Percentiles rank a stretch among this genome's conserved stretches.
These are phyloP conservation scores for Zaprionus ghesquierei DNA, from an alignment of 1,140 invertebrate species.

Conservation along the genomic window DNA sequence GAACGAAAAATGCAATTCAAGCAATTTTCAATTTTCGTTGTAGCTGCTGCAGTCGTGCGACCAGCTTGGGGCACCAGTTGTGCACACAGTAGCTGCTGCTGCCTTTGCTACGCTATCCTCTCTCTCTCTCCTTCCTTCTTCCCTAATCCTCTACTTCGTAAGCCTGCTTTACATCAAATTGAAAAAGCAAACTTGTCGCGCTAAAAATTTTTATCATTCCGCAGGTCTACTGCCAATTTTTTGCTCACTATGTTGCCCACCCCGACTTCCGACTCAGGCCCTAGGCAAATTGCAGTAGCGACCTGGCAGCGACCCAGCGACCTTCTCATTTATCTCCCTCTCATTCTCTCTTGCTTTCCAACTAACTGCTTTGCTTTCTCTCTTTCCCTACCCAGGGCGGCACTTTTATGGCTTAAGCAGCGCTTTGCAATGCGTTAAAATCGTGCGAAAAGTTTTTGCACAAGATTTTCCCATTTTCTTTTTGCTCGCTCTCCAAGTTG, in stretches of 20 bases:
- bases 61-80: conserved; percentile 25
- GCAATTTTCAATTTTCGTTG: conserved; percentile 75
- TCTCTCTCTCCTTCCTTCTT: not conserved
- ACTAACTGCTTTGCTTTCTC: not conserved
- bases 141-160: not conserved
- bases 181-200: conserved; percentile 61
- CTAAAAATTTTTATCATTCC: conserved; percentile 54
- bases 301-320: conserved; percentile 14
- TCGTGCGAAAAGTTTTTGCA: conserved; percentile 50
- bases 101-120: not conserved
- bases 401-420: conserved; percentile 57
- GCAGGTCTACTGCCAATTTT: conserved; percentile 56
- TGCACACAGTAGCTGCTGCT: not conserved
- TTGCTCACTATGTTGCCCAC: conserved; percentile 20
- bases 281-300: conserved; percentile 38
- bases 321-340: not conserved
- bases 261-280: not conserved
- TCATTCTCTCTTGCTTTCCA: not conserved
- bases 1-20: conserved; percentile 65
- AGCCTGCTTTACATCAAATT: conserved; percentile 55
- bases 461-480: conserved; percentile 48
- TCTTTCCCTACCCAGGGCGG: conserved; percentile 1
- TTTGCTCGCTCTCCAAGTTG: conserved; percentile 44
- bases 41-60: conserved; percentile 20
- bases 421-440: conserved; percentile 66